phyloP scores from a whole-genome alignment of 1,140 invertebrate genomes.

The Aplysia californica region DNA sequence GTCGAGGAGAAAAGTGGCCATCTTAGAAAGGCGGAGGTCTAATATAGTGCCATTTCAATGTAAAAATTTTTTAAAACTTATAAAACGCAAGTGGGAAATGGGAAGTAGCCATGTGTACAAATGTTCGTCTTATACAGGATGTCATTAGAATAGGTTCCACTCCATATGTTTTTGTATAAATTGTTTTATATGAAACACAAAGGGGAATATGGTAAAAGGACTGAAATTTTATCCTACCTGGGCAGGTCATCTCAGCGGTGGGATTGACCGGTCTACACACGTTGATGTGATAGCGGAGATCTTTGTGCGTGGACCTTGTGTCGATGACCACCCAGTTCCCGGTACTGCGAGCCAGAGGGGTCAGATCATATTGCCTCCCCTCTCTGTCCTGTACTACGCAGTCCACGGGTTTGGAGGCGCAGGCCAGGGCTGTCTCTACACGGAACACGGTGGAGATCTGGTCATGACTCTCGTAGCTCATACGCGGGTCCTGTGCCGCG shows the following conservation, averaged over 20 bases:
- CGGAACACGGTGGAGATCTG: conserved; percentile 38
- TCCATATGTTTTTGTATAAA: background rate
- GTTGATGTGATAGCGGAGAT: conserved; percentile 55
- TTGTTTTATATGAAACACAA: no score
- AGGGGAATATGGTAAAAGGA: no score
- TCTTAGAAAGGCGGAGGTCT: no score
- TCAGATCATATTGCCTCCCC: conserved; percentile 55
- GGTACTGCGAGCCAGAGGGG: conserved; percentile 37
- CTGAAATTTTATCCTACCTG: no score
- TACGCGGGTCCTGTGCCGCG: conserved; percentile 7
- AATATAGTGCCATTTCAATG: no score
- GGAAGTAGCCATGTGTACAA: no score
- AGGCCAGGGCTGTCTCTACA: conserved; percentile 54
- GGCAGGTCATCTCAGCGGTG: conserved; percentile 39
- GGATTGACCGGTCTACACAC: conserved; percentile 56
- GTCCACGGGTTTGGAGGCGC: conserved; percentile 48
- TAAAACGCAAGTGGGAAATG: no score
- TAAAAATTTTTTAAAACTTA: no score
- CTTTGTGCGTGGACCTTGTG: conserved; percentile 27
- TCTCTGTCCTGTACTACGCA: conserved; percentile 51
- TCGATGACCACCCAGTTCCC: conserved; percentile 48
- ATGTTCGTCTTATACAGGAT: no score
- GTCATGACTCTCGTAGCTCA: conserved; percentile 25
- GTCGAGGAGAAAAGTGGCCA: no score
- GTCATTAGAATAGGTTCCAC: no score